These are phyloP conservation scores for Sminthurides bifidus DNA, from an alignment of 1,140 invertebrate genomes.

Conservation along the genomic window DNA sequence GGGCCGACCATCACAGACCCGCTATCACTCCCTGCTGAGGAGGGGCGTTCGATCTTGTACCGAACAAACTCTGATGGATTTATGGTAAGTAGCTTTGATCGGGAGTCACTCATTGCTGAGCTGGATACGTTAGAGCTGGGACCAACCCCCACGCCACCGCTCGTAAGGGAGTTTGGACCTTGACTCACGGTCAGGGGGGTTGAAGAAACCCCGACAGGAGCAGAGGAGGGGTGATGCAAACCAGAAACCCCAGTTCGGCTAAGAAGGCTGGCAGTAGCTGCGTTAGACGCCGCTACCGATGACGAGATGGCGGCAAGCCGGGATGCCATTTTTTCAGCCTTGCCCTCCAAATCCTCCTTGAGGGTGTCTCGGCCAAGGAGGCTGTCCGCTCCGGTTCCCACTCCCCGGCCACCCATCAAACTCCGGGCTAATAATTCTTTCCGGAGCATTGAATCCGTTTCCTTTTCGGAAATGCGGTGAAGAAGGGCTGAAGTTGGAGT, in stretches of 20 bases:
- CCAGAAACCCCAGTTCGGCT: background rate
- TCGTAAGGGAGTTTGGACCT: background rate
- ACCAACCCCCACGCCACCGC: conserved; percentile 5
- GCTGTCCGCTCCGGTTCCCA: too few relatives aligned
- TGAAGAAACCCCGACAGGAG: too few relatives aligned
- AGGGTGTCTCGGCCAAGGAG: conserved; percentile 8
- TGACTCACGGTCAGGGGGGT: too few relatives aligned
- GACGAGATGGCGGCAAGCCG: conserved; percentile 7
- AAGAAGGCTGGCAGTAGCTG: conserved; percentile 3
- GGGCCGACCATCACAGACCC: conserved; percentile 38
- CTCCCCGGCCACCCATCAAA: conserved; percentile 21
- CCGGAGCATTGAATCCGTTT: conserved; percentile 14
- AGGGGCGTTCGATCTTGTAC: conserved; percentile 66
- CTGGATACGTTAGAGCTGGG: background rate
- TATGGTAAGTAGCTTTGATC: conserved; percentile 62
- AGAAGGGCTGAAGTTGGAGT: conserved; percentile 24
- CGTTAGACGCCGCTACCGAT: background rate
- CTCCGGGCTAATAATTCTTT: conserved; percentile 28
- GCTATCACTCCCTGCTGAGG: conserved; percentile 35
- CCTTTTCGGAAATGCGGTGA: conserved; percentile 22
- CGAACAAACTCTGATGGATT: conserved; percentile 84
- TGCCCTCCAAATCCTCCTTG: conserved; percentile 19
- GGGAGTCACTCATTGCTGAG: conserved; percentile 36
- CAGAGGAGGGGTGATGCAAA: background rate
- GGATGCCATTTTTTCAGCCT: conserved; percentile 14